Base-by-base conservation (phyloP, 2,888 invertebrate genomes). In the Pegoplata infirma region DNA sequence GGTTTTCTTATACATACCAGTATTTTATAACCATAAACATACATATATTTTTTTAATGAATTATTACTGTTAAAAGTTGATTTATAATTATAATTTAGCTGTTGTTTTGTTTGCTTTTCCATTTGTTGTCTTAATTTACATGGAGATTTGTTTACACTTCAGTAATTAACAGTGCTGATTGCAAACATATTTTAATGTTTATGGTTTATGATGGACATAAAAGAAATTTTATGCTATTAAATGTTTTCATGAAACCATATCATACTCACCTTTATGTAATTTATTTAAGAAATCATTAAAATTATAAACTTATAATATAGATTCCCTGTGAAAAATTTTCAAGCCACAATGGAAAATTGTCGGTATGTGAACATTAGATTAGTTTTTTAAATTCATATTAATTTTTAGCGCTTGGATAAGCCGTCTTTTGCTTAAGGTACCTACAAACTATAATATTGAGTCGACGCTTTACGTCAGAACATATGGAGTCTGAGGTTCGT, bases 81-180 rank as follows among this genome's bases (percentile, higher is more conserved):
- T 76, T 76, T 76, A 69, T 69, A 59, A 17, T n/a, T 36, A 53
- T 28, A 12, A 8, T n/a, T 4, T 23, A 21, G 10, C n/a, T 46
- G 40, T 28, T 53, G 17, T 10, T 71, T 64, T 64, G 49, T 51
- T 51, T 10, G 12, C 19, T 58, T 19, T 76, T 69, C 32, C 8
- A 8, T 64, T 32, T 69, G 14, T 47, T 32, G 12, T 46, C 53
- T 76, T 66, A 66, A 66, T 76, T 76, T 66, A 66, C 71, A 76
- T 64, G 46, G 71, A 66, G 25, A 63, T 71, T 76, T 47, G 49
- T 69, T 61, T 71, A 71, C 71, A 71, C 71, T 71, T 71, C 51
- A 58, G 71, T 71, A 66, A 71, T 53, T 76, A 76, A 71, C 59
- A 40, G 64, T 36, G 21, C 36, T 56, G 47, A 28, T 59, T 67